Conservation (phyloP, 2,888 invertebrate species). For the Ornithoptera priamus region DNA sequence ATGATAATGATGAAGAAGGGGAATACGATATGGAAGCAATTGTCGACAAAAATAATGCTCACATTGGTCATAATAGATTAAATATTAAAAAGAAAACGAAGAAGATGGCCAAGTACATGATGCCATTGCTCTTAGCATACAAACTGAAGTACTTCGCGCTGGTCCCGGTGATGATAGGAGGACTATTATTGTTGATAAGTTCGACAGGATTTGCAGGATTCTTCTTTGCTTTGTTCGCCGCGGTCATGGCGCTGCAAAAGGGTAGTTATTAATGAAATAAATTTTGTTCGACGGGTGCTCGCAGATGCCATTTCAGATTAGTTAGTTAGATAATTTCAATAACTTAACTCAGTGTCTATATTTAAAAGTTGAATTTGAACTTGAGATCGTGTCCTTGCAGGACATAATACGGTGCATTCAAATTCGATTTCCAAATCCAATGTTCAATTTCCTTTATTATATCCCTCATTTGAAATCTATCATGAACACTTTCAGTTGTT, state of each 20-base stretch:
- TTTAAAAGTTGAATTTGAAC: slow-evolving; percentile 31
- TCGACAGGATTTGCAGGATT: slow-evolving; percentile 91
- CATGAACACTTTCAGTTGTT: background rate
- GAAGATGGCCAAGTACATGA: slow-evolving; percentile 84
- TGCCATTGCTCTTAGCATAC: slow-evolving; percentile 89
- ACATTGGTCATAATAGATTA: slow-evolving; percentile 38
- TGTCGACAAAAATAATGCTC: slow-evolving; percentile 45
- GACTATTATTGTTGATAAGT: slow-evolving; percentile 85
- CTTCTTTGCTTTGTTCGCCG: slow-evolving; percentile 92
- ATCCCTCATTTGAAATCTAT: too few relatives aligned
- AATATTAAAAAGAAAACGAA: slow-evolving; percentile 68
- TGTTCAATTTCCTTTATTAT: too few relatives aligned
- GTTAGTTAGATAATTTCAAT: slow-evolving; percentile 37
- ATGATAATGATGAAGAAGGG: slow-evolving; percentile 50
- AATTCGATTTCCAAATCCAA: too few relatives aligned
- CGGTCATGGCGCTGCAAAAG: slow-evolving; percentile 87
- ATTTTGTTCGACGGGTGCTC: slow-evolving; percentile 55
- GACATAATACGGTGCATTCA: too few relatives aligned
- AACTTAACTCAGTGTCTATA: slow-evolving; percentile 34
- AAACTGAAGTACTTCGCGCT: slow-evolving; percentile 90
- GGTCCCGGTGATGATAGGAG: slow-evolving; percentile 87
- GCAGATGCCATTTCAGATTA: slow-evolving; percentile 65
- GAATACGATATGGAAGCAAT: slow-evolving; percentile 41
- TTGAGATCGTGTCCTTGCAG: background rate
- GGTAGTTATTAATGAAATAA: slow-evolving; percentile 59